These are phyloP conservation scores for Myripristis jacobus DNA, from an alignment of 2,797 vertebrate species.

Conservation along the genomic window DNA sequence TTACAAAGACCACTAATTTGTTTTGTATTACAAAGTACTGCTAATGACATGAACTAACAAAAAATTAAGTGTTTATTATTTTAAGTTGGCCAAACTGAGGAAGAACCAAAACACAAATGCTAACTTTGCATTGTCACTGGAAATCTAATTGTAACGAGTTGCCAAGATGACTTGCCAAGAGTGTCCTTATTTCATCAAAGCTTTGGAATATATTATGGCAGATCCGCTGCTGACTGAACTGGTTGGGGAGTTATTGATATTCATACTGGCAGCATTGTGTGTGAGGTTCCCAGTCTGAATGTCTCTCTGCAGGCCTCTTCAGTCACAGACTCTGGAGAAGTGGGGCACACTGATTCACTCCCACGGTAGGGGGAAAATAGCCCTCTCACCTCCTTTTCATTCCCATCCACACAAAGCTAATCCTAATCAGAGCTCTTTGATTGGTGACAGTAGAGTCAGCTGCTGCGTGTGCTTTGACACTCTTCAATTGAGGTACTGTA, in stretches of 20 bases:
- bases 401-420: conserved; percentile 23
- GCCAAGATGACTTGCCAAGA: conserved; percentile 19
- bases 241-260: conserved; percentile 59
- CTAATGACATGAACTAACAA: background rate
- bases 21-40: background rate
- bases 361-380: conserved; percentile 33
- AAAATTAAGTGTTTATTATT: background rate
- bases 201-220: conserved; percentile 56
- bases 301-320: conserved; percentile 50
- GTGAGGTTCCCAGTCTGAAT: conserved; percentile 41
- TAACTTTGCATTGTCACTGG: conserved; percentile 18
- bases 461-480: conserved; percentile 15
- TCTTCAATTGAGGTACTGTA: background rate
- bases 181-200: conserved; percentile 42
- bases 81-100: conserved; percentile 3
- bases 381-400: conserved; percentile 17
- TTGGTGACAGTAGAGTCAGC: conserved; percentile 20
- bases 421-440: conserved; percentile 20
- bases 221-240: conserved; percentile 44
- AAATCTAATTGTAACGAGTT: conserved; percentile 29
- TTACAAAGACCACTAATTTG: background rate
- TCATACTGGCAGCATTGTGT: conserved; percentile 52
- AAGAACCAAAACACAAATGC: background rate
- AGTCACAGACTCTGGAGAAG: conserved; percentile 21
- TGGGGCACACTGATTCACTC: conserved; percentile 31